phyloP scores from a whole-genome alignment of 2,888 invertebrate genomes.

The Tetragonula carbonaria region DNA sequence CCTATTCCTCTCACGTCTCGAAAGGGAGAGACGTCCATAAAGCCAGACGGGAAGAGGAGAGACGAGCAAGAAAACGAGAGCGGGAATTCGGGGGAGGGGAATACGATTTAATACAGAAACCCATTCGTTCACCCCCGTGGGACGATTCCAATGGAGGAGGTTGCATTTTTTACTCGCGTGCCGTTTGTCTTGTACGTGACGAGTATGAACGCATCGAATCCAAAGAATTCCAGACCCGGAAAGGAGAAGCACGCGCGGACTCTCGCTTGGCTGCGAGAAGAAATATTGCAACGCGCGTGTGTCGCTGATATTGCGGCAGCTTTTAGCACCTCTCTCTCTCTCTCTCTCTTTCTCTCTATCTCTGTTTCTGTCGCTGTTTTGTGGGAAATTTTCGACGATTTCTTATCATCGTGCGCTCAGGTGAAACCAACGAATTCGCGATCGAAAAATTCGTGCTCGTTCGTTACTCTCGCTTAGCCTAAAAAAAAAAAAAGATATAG shows the following conservation, averaged over 20 bases:
- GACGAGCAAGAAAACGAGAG: conserved; percentile 18
- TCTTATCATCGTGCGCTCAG: too few relatives aligned
- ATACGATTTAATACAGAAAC: conserved; percentile 68
- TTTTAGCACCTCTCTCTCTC: not conserved
- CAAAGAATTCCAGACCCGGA: conserved; percentile 46
- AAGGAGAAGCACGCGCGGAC: conserved; percentile 26
- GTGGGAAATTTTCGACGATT: not conserved
- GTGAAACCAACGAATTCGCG: too few relatives aligned
- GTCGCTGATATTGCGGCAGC: not conserved
- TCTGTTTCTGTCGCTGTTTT: too few relatives aligned
- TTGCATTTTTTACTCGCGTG: conserved; percentile 63
- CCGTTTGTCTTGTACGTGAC: conserved; percentile 68
- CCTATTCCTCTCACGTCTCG: conserved; percentile 73
- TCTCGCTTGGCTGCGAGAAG: conserved; percentile 2
- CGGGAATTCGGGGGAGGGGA: conserved; percentile 21
- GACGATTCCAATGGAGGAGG: conserved; percentile 54
- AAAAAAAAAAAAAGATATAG: too few relatives aligned
- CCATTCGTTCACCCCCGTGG: conserved; percentile 59
- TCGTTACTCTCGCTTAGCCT: too few relatives aligned
- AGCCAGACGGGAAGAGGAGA: conserved; percentile 34
- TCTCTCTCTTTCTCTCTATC: too few relatives aligned
- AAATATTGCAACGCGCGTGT: conserved; percentile 18
- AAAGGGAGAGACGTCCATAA: conserved; percentile 46
- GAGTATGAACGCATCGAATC: conserved; percentile 59
- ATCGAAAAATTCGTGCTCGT: too few relatives aligned